Evolutionary conservation across 2,113 vertebrate genomes (phyloP), one percentile per base, ranked within the genome.

Genomic region (Phylloscopus whistleri): DNA sequence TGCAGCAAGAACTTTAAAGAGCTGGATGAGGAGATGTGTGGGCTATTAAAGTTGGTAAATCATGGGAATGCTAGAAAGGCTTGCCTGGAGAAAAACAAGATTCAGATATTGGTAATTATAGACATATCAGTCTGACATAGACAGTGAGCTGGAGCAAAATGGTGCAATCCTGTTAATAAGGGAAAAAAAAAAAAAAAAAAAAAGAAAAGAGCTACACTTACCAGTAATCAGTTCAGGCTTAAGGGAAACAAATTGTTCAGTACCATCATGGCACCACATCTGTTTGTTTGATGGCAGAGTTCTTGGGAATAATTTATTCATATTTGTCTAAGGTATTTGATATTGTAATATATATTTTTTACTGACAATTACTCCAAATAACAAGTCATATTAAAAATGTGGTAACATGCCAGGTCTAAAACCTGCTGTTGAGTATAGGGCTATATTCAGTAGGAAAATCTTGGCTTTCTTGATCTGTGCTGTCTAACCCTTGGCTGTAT

Each of bases 41-140:
- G 88, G 79, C 90, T 93, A 87, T 91, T 95, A 72, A 83, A 82
- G 52, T 43, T 79, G n/a, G 66, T 94, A 96, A 94, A 93, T 95
- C 70, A 91, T 56, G 46, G 44, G n/a, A 79, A 87, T 4, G 9
- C 70, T 87, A 56, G 78, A 68, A 91, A 94, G 79, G 31, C 74
- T 85, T 91, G 94, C 72, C 74, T 93, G 51, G 63, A 91, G 92
- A 53, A 85, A 83, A 44, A 72, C 78, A 84, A 90, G 78, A 64
- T 89, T 64, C 48, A 79, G 82, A 82, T 85, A 93, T 60, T 83
- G 75, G 55, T 87, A 95, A 93, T 96, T 85, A 91, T 41, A 96
- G 74, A 52, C 66, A 44, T 85, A 87, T 85, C 94, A 84, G 37
- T 44, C 74, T 87, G 64, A 87, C 23, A 68, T 11, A 76, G 63